phyloP scores from a whole-genome alignment of 2,888 invertebrate species.

The Caradrina kadenii region DNA sequence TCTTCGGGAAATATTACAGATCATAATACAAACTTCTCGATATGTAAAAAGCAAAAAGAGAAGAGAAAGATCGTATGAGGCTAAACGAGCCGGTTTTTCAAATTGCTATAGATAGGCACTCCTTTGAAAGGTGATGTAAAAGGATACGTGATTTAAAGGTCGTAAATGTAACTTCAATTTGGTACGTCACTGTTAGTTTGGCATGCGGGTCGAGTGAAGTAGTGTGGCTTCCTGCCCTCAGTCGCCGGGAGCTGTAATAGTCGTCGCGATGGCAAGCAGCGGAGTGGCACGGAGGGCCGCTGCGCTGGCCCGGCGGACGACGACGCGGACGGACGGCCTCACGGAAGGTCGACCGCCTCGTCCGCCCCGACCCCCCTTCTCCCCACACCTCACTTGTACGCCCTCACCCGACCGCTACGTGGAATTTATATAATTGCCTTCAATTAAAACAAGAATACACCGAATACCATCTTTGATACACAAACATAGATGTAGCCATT shows the following conservation, averaged over 20 bases:
- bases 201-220: slow-evolving; percentile 59
- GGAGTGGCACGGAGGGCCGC: slow-evolving; percentile 82
- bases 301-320: slow-evolving; percentile 62
- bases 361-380: slow-evolving; percentile 63
- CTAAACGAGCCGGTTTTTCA: slow-evolving; percentile 2
- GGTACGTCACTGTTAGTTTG: slow-evolving; percentile 55
- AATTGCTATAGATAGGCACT: slow-evolving; percentile 6
- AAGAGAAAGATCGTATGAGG: background rate
- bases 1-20: background rate
- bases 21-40: background rate
- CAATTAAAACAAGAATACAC: slow-evolving; percentile 86
- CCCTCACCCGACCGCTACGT: slow-evolving; percentile 82
- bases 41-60: slow-evolving; percentile 1
- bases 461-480: slow-evolving; percentile 75
- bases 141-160: slow-evolving; percentile 41
- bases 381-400: slow-evolving; percentile 62
- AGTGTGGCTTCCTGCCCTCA: slow-evolving; percentile 60
- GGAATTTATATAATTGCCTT: slow-evolving; percentile 89
- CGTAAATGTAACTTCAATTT: slow-evolving; percentile 47
- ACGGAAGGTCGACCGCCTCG: slow-evolving; percentile 88
- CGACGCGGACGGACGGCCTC: slow-evolving; percentile 84
- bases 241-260: slow-evolving; percentile 62
- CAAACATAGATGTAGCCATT: slow-evolving; percentile 64
- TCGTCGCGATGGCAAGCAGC: slow-evolving; percentile 68
- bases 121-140: slow-evolving; percentile 21